Evolutionary conservation across 2,888 invertebrate species (phyloP).

Genomic region (Electrophaes corylata): DNA sequence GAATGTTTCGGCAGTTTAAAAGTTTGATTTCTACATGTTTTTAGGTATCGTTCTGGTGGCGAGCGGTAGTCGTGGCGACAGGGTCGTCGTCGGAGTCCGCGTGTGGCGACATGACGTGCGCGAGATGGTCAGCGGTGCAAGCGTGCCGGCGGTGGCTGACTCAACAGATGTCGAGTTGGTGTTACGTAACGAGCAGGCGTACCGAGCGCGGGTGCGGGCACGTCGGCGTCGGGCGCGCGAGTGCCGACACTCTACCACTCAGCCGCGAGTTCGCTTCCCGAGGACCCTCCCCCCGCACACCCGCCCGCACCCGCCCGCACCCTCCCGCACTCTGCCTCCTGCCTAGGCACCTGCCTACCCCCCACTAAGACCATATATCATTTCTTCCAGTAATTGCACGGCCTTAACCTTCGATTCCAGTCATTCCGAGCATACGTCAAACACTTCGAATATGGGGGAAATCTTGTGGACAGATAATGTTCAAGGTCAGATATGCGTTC

Average conservation of each 20-base stretch:
- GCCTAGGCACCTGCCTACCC: constrained; percentile 44
- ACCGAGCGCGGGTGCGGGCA: constrained; percentile 64
- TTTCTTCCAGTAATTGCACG: constrained; percentile 46
- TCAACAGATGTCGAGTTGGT: constrained; percentile 76
- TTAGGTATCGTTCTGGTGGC: constrained; percentile 58
- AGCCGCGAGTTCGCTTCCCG: constrained; percentile 37
- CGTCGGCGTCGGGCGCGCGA: constrained; percentile 73
- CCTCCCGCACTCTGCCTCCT: constrained; percentile 35
- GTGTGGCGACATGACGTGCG: constrained; percentile 65
- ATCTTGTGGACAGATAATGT: constrained; percentile 22
- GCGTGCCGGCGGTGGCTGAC: constrained; percentile 69
- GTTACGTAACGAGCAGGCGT: constrained; percentile 70
- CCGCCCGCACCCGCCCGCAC: constrained; percentile 28
- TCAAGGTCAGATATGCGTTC: constrained; percentile 56
- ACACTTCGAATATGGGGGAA: constrained; percentile 23
- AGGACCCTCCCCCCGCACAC: constrained; percentile 40
- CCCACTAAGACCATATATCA: constrained; percentile 43
- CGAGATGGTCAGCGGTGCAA: constrained; percentile 71
- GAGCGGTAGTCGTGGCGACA: constrained; percentile 57
- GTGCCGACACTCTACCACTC: constrained; percentile 56
- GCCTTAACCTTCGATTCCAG: constrained; percentile 27
- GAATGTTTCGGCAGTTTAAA: constrained; percentile 58
- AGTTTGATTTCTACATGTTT: constrained; percentile 58
- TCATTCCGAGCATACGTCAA: constrained; percentile 27
- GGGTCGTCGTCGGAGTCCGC: constrained; percentile 51